Evolutionary conservation across 1,140 invertebrate species (phyloP), one percentile per base, ranked within the genome.

Genomic region (Magallana gigas): DNA sequence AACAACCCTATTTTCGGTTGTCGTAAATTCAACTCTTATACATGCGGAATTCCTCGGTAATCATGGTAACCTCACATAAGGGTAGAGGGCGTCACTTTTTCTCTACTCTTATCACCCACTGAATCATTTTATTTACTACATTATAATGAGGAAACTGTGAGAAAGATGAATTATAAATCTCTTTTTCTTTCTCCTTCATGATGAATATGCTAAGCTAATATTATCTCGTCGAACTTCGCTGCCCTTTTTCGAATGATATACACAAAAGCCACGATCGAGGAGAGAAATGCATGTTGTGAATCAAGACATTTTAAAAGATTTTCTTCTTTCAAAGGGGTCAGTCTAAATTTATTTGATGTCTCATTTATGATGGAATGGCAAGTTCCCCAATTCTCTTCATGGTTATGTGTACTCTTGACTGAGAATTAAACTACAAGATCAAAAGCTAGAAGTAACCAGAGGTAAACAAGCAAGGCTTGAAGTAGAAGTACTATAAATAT

Each of bases 401-500:
- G 36, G 29, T 18, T 76, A 76, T 18, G 36, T 18, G 68, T 76
- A 76, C 68, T 76, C 23, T 76, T 29, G 68, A 76, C 29, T 76
- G 68, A 76, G 29, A 76, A 76, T 29, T 76, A 14, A 76, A 76
- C 68, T 29, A 6, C 4, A 18, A 76, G 68, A 76, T 76, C 68
- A 76, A 76, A 76, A 18, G 68, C 11, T 18, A 29, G 68, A 76
- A 76, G 68, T 76, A 76, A 76, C 23, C 68, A 76, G 68, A 76
- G 36, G 68, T 76, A 76, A 76, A 76, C 68, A 76, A 76, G 68
- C 68, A 9, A 76, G 23, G 18, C 8, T 76, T 76, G 68, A 76
- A 76, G 68, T 76, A 76, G 68, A 76, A 29, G 68, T 76, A 76
- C 68, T 29, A 76, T 76, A 76, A 76, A 76, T 76, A 76, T 76